A percentile compares a stretch with the other conserved stretches of the same genome.
Conservation (phyloP, 2,888 invertebrate genomes). For the Synanthedon vespiformis region DNA sequence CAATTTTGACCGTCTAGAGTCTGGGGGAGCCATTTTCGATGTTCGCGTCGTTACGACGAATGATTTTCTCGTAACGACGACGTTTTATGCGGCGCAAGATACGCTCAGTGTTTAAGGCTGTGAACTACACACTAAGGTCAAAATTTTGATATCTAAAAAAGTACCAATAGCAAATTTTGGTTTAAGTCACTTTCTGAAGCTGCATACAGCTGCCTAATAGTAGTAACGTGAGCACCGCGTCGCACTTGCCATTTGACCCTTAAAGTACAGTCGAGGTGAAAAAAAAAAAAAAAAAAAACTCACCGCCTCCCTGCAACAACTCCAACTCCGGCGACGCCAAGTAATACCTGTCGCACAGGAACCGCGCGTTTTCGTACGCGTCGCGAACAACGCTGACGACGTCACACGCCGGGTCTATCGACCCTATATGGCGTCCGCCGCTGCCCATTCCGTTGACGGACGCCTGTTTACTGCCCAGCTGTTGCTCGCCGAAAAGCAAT, state of each 20-base stretch:
- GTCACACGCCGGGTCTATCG: constrained; percentile 96
- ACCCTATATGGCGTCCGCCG: constrained; percentile 88
- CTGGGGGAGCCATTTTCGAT: too few species aligned
- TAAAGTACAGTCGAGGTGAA: too few species aligned
- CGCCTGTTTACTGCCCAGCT: constrained; percentile 38
- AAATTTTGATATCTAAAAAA: too few species aligned
- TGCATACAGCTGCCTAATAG: too few species aligned
- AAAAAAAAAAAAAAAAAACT: constrained; percentile 22
- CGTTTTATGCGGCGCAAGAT: too few species aligned
- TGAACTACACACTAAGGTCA: too few species aligned
- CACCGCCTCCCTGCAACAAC: constrained; percentile 83
- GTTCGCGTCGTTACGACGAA: too few species aligned
- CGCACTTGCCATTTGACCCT: not conserved
- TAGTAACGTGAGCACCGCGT: not conserved
- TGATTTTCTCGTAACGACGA: too few species aligned
- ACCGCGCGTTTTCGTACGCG: constrained; percentile 97
- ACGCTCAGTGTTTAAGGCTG: too few species aligned
- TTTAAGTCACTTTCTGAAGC: too few species aligned
- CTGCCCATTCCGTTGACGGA: constrained; percentile 57
- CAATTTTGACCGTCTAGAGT: too few species aligned
- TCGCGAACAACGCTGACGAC: constrained; percentile 90
- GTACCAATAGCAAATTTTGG: too few species aligned
- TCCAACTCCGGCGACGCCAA: constrained; percentile 90
- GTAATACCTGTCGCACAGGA: constrained; percentile 99
- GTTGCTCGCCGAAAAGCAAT: constrained; percentile 81